Conservation (phyloP, 2,113 vertebrate species). For the Argyrosomus japonicus region DNA sequence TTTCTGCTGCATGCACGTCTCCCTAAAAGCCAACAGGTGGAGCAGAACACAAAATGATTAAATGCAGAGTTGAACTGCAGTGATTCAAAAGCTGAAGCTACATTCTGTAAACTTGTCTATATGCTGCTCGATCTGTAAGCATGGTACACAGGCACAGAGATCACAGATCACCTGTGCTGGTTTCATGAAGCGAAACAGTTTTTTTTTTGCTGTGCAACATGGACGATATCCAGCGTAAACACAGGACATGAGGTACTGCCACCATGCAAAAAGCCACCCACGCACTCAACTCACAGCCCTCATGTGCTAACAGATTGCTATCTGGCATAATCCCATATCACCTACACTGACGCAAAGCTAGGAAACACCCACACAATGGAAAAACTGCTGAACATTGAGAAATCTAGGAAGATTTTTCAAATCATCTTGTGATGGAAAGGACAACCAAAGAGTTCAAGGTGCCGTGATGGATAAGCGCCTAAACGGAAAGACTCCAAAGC, state of each 20-base stretch:
- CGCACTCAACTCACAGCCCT: constrained; percentile 73
- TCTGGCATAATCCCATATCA: constrained; percentile 77
- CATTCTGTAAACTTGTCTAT: constrained; percentile 2
- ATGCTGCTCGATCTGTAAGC: constrained; percentile 18
- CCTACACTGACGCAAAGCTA: constrained; percentile 66
- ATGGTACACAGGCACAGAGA: constrained; percentile 10
- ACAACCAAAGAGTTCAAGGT: constrained; percentile 16
- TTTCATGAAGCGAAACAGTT: constrained; percentile 11
- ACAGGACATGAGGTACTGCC: constrained; percentile 69
- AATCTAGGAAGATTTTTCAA: constrained; percentile 50
- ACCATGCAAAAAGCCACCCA: constrained; percentile 79
- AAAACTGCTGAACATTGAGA: constrained; percentile 47
- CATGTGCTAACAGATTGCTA: constrained; percentile 81
- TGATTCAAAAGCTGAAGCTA: constrained; percentile 23
- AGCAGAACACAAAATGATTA: constrained; percentile 36
- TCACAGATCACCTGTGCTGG: constrained; percentile 31
- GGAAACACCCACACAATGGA: constrained; percentile 60
- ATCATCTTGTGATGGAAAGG: constrained; percentile 24
- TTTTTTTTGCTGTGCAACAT: constrained; percentile 16
- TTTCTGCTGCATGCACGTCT: constrained; percentile 41
- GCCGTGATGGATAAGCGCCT: neutral
- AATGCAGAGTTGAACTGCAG: constrained; percentile 14
- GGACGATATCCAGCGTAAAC: constrained; percentile 60
- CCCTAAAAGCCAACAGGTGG: constrained; percentile 61
- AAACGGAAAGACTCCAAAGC: constrained; percentile 1